A percentile compares a stretch with the other conserved stretches of the same genome.
These are phyloP conservation scores for Crocuta crocuta DNA, from an alignment of 2,113 vertebrate species.

Conservation along the genomic window DNA sequence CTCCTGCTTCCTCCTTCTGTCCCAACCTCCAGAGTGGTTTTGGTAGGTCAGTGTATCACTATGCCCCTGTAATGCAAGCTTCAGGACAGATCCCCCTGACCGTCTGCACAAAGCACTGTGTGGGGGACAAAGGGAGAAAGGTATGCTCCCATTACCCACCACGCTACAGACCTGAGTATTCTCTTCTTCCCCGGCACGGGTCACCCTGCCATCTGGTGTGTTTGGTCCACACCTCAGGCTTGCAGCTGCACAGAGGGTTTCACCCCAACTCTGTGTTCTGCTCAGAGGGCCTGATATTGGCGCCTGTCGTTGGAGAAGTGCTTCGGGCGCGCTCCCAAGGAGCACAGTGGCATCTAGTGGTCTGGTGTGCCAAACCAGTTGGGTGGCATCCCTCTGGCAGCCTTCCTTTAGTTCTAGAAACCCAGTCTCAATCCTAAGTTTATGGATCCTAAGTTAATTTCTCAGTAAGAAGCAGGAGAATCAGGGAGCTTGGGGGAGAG, in stretches of 20 bases:
- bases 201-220: background rate
- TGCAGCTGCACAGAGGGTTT: slow-evolving; percentile 5
- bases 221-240: background rate
- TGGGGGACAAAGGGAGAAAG: background rate
- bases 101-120: background rate
- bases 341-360: slow-evolving; percentile 83
- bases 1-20: background rate
- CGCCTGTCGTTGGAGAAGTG: background rate
- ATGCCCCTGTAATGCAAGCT: background rate
- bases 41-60: background rate
- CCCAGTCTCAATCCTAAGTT: background rate
- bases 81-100: background rate
- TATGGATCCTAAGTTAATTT: background rate
- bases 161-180: background rate
- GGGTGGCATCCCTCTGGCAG: background rate
- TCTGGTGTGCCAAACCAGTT: background rate
- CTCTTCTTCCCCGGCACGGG: background rate
- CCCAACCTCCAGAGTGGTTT: background rate
- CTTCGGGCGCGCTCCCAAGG: slow-evolving; percentile 36
- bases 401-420: background rate
- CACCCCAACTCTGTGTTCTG: background rate
- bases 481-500: too few relatives aligned
- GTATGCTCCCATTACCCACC: slow-evolving; percentile 40
- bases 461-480: background rate
- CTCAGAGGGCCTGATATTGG: background rate